Base-by-base conservation (phyloP, 2,888 invertebrate species). In the Carpatolechia fugitivella region DNA sequence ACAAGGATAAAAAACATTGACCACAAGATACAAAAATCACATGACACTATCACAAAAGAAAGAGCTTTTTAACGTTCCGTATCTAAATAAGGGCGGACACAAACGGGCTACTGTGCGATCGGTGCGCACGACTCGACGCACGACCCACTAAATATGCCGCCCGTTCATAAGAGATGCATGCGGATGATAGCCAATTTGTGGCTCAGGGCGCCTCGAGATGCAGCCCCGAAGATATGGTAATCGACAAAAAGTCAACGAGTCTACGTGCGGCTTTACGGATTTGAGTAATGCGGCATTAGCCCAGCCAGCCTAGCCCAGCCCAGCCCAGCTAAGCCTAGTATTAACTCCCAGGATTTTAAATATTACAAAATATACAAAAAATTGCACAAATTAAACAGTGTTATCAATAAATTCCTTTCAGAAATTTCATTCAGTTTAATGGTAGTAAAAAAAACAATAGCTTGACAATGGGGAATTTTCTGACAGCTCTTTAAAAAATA, bases 161-260 rank as follows among this genome's bases (percentile, higher is more conserved):
- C 65, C 65, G 63, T 62, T 70, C 82, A 76, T 78, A 76, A 68
- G 73, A 77, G 85, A 85, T 85, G 80, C 83, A 82, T 82, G 80
- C 74, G 60, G 69, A 57, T 72, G 86, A 85, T 86, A 85, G 82
- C 78, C 82, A 78, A 80, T 80, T 82, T 82, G 82, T 76, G 74
- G 76, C 58, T 58, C 62, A 57, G 64, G 64, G 68, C 61, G 62
- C 64, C 59, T 58, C 64, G 62, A 76, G 85, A 85, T 86, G 76
- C 76, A 68, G 69, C 64, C 66, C 62, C 66, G 69, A 64, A 73
- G 87, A 88, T 87, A 87, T 85, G 87, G 82, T 82, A 86, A 86
- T 86, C 76, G 72, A 61, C 66, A 75, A 79, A 77, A 76, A 78
- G 76, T 77, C 72, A 52, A 52, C 31, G 18, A 14, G 44, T 55